A percentile compares a stretch with the other conserved stretches of the same genome.
Conservation (phyloP, 2,888 invertebrate genomes). For the Drosophila neonasuta region DNA sequence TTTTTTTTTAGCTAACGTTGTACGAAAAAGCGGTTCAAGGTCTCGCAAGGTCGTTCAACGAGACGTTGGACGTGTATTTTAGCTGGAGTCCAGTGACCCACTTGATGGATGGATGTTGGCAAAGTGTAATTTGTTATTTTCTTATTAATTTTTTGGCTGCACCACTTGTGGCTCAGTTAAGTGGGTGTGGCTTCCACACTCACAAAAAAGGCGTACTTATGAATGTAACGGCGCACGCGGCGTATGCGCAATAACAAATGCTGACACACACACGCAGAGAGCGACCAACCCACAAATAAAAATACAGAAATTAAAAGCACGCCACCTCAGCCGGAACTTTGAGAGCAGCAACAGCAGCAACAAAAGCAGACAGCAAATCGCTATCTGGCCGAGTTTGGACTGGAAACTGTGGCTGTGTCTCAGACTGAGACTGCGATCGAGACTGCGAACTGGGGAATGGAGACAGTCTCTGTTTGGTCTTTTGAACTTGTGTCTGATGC, state of each 20-base stretch:
- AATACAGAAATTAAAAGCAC: constrained; percentile 23
- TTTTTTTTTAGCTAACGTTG: not conserved
- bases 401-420: constrained; percentile 23
- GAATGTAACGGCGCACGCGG: constrained; percentile 59
- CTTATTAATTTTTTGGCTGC: not conserved
- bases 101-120: constrained; percentile 52
- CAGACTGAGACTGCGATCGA: constrained; percentile 7
- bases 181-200: constrained; percentile 27
- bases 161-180: not conserved
- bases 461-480: constrained; percentile 5
- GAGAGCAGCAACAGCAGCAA: constrained; percentile 39
- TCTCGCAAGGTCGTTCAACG: constrained; percentile 79
- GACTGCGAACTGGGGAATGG: not conserved
- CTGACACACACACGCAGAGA: constrained; percentile 25
- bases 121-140: constrained; percentile 9
- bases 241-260: constrained; percentile 67
- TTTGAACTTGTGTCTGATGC: constrained; percentile 19
- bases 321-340: constrained; percentile 71
- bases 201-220: not conserved
- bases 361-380: constrained; percentile 21
- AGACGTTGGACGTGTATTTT: constrained; percentile 24
- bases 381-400: constrained; percentile 55
- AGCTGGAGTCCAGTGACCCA: constrained; percentile 79
- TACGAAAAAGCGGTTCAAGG: constrained; percentile 72
- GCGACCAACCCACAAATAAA: constrained; percentile 48